Base-by-base conservation (phyloP, 1,140 invertebrate genomes). In the Maniola jurtina region DNA sequence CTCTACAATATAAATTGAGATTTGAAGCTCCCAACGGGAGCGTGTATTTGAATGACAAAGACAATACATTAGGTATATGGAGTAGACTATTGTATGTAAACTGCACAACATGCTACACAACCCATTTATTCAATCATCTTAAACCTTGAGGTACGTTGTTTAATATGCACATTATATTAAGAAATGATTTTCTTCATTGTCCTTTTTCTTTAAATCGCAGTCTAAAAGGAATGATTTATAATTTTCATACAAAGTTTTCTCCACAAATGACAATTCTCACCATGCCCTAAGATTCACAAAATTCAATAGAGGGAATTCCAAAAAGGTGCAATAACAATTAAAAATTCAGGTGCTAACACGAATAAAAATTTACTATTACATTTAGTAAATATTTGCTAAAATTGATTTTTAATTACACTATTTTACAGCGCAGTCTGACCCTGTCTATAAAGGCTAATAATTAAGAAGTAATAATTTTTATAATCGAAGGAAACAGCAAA, bases 401-500 rank as follows among this genome's bases (percentile, higher is more conserved):
- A 83, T 86, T 83, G 79, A 79, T 77, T 84, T 48, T 85, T 81
- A 86, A 81, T 80, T 87, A 86, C 75, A 85, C 80, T 87, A 86
- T 83, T 76, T 77, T 88, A 86, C 80, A 83, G 79, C 81, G 85
- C 83, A 83, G 77, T 83, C 77, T 76, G 83, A 90, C 88, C 88
- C 88, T 90, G 88, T 90, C 74, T 83, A 86, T 86, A 86, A 88
- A 88, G 85, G 88, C 88, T 86, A 86, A 87, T 77, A 79, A 77
- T 77, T 73, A 63, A 72, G 5, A 73, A 76, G 80, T 68, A 50
- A 25, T 25, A 25, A 25, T n/a, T n/a, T n/a, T n/a, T n/a, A n/a
- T 25, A 25, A 57, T 36, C 33, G 40, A 61, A 69, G 38, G 13
- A 68, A 73, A 58, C 56, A 35, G 25, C 25, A 56, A 55, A 25